Percentiles rank a stretch among this genome's conserved stretches.
Evolutionary conservation across 2,797 vertebrate genomes (phyloP).

Genomic region (Lophius americanus): DNA sequence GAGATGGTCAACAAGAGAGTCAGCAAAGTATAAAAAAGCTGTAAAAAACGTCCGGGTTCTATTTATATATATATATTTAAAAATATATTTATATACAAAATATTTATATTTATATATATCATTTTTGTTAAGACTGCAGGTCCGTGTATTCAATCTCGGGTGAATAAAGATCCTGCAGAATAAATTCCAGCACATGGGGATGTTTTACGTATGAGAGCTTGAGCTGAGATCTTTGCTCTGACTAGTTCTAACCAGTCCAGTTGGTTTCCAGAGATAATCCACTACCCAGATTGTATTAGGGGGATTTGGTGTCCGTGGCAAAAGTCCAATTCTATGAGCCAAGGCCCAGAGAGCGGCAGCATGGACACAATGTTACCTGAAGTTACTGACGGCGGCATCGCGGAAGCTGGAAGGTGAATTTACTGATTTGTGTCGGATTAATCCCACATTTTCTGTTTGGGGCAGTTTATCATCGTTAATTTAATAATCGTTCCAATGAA

Average conservation of each 20-base stretch:
- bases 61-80: background rate
- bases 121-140: no score
- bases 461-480: no score
- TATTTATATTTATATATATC: no score
- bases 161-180: no score
- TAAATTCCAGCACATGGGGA: background rate
- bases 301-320: constrained; percentile 56
- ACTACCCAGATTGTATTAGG: constrained; percentile 52
- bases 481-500: no score
- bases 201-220: background rate
- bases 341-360: constrained; percentile 15
- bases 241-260: constrained; percentile 24
- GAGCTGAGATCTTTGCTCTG: constrained; percentile 2
- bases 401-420: no score
- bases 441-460: background rate
- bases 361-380: background rate
- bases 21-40: background rate
- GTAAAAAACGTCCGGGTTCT: background rate
- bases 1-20: background rate
- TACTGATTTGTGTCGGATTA: no score
- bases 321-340: constrained; percentile 29
- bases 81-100: no score
- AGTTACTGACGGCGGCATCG: no score
- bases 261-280: constrained; percentile 68
- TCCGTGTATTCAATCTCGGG: no score